These are phyloP conservation scores for Simalia tracyae DNA, from an alignment of 2,797 vertebrate species.

Conservation along the genomic window DNA sequence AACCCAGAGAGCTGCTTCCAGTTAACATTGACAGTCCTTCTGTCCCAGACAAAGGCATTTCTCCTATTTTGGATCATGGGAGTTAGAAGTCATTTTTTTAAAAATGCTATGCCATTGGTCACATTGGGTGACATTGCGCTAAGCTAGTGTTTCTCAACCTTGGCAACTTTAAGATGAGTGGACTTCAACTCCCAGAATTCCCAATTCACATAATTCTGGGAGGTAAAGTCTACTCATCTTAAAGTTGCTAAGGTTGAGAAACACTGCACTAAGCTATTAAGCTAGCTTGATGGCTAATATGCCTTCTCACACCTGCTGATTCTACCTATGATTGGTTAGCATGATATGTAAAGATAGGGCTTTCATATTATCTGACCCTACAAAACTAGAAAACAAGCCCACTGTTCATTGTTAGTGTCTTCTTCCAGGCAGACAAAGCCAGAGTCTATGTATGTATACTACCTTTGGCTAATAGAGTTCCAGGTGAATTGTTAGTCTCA, in stretches of 20 bases:
- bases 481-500: too few species aligned
- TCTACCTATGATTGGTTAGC: not conserved
- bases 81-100: not conserved
- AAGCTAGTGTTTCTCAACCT: too few species aligned
- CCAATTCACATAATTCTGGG: too few species aligned
- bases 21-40: not conserved
- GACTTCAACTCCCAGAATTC: too few species aligned
- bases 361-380: not conserved
- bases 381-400: not conserved
- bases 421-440: not conserved
- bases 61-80: not conserved
- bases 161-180: too few species aligned
- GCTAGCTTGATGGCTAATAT: not conserved
- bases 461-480: not conserved
- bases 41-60: not conserved
- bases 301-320: not conserved
- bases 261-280: too few species aligned
- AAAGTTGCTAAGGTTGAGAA: too few species aligned
- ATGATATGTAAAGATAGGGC: not conserved
- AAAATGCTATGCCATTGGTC: not conserved
- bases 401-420: not conserved
- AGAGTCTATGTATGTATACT: not conserved
- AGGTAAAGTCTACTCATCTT: too few species aligned
- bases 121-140: not conserved
- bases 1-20: not conserved